A percentile compares a stretch with the other conserved stretches of the same genome.
Conservation (phyloP, 2,113 vertebrate genomes). For the Sitta europaea region DNA sequence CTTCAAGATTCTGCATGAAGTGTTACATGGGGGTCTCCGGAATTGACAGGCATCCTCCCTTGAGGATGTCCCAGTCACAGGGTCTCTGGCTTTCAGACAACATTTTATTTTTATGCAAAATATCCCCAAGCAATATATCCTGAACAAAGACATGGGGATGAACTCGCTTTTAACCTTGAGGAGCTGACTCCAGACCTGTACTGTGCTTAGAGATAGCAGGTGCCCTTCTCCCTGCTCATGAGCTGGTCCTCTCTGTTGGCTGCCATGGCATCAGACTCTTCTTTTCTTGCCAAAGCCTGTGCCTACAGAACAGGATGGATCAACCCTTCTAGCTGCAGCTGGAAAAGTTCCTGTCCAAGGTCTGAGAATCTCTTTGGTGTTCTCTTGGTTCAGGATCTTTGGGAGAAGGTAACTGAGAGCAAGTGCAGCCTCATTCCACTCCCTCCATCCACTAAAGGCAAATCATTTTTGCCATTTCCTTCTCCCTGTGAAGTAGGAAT, state of each 20-base stretch:
- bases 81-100: background rate
- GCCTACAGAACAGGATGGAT: background rate
- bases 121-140: background rate
- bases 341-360: background rate
- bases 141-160: background rate
- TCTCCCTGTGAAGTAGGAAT: background rate
- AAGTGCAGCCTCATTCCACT: background rate
- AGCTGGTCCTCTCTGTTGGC: background rate
- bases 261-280: background rate
- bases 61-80: background rate
- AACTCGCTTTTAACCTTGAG: background rate
- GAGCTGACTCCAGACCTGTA: background rate
- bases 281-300: background rate
- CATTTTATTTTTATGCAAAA: background rate
- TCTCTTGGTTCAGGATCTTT: background rate
- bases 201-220: fast-evolving
- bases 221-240: background rate
- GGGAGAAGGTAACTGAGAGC: background rate
- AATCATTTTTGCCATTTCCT: background rate
- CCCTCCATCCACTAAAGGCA: background rate
- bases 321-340: background rate
- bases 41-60: fast-evolving
- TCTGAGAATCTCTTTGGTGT: background rate
- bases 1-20: background rate
- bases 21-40: background rate